Base-by-base conservation (phyloP, 1,140 invertebrate species). In the Xylocopa sonorina region DNA sequence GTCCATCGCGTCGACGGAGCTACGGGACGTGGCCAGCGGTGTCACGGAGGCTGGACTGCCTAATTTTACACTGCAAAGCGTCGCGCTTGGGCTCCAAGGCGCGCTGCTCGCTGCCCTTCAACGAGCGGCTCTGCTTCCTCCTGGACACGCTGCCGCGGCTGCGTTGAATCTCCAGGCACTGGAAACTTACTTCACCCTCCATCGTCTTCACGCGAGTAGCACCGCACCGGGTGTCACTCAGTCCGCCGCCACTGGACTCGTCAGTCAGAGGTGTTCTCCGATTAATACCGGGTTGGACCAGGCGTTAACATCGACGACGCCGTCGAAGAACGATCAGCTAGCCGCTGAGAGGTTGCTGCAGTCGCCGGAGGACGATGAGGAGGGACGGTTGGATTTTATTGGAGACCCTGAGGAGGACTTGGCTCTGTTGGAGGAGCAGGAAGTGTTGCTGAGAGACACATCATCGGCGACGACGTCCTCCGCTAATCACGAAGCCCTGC, bases 141-240 rank as follows among this genome's bases (percentile, higher is more conserved):
- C 96, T 0, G 96, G 96, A 80, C 96, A 96, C 1, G 95, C 96
- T 1, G 96, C 96, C 2, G 96, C 96, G 2, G 95, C 96, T 7
- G 96, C 96, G 0, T 92, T 97, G 6, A 97, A 97, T 91, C 93
- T 97, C 7, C 96, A 97, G 92, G 96, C 96, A 4, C 90, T 97
- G 48, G 96, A 97, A 92, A 97, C 96, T 38, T 97, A 97, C 92
- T 93, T 97, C 88, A 96, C 96, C 18, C 92, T 97, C 48, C 96
- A 97, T 91, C 94, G 96, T 76, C 92, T 97, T 32, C 92, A 92
- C 55, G 90, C 89, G 2, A 91, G 88, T 66, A 90, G 93, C 41
- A 93, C 93, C 2, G 92, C 93, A 24, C 92, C 89, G 38, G 87
- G 86, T 38, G 77, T 85, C 27, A 48, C 27, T 21, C 83, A 67